Percentiles rank a stretch among this genome's conserved stretches.
These are phyloP conservation scores for Sinocyclocheilus maitianheensis DNA, from an alignment of 2,113 vertebrate species.

Conservation along the genomic window DNA sequence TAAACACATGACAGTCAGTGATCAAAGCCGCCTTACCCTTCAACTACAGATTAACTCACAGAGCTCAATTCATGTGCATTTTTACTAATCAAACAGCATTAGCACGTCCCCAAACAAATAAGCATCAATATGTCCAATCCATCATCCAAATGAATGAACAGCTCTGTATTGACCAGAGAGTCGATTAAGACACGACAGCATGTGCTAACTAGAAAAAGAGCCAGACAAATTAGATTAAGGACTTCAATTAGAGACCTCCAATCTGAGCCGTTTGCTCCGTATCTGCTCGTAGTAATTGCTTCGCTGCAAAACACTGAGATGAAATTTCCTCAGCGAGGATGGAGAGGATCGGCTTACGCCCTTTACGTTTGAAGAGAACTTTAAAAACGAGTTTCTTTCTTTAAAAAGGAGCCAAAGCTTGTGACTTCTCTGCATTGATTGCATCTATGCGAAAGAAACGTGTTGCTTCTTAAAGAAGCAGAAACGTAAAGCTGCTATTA, in stretches of 20 bases:
- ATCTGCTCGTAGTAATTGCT: constrained; percentile 35
- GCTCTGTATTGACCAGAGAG: constrained; percentile 72
- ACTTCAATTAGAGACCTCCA: constrained; percentile 72
- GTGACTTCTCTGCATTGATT: background rate
- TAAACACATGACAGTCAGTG: background rate
- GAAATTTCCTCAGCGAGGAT: background rate
- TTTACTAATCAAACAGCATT: background rate
- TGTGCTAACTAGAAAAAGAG: constrained; percentile 78
- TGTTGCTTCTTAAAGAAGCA: background rate
- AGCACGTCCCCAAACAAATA: constrained; percentile 15
- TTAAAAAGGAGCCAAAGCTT: too few species aligned
- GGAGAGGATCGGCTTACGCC: background rate
- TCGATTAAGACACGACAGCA: constrained; percentile 76
- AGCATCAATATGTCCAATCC: constrained; percentile 59
- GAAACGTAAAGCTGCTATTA: background rate
- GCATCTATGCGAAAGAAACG: too few species aligned
- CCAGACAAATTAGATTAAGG: constrained; percentile 77
- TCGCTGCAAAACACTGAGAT: constrained; percentile 39
- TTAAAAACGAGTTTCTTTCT: too few species aligned
- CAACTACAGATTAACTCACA: background rate
- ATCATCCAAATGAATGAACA: constrained; percentile 68
- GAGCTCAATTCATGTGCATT: background rate
- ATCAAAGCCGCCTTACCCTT: background rate
- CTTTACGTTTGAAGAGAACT: too few species aligned
- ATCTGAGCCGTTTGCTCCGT: constrained; percentile 29